Evolutionary conservation across 2,888 invertebrate species (phyloP).

Genomic region (Hydriomena furcata): DNA sequence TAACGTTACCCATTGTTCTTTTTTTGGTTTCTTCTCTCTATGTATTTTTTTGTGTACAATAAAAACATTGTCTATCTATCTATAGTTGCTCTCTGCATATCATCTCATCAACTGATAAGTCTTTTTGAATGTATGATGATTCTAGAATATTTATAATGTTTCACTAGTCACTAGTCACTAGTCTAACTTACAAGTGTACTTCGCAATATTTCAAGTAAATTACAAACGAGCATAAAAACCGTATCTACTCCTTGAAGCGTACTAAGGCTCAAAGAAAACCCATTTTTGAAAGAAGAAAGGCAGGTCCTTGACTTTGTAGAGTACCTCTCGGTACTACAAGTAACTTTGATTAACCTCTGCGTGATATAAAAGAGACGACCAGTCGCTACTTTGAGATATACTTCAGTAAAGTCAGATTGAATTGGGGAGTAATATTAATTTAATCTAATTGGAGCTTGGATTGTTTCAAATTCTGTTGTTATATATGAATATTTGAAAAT

Average conservation of each 20-base stretch:
- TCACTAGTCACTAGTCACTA: no score
- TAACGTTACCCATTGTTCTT: no score
- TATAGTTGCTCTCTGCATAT: no score
- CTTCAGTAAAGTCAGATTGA: slow-evolving; percentile 1
- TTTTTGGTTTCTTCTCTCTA: no score
- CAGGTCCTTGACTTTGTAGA: slow-evolving; percentile 3
- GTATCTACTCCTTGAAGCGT: slow-evolving; percentile 4
- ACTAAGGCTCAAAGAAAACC: slow-evolving; percentile 15
- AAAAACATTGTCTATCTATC: no score
- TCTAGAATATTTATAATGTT: no score
- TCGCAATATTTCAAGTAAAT: slow-evolving; percentile 4
- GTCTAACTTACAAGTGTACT: no score
- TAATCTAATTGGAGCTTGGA: background rate
- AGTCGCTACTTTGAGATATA: background rate
- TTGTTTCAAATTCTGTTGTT: background rate
- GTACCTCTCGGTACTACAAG: slow-evolving; percentile 10
- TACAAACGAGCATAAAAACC: slow-evolving; percentile 5
- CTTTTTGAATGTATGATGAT: no score
- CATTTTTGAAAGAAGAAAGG: slow-evolving; percentile 19
- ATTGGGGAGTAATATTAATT: slow-evolving; percentile 1
- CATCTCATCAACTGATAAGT: no score
- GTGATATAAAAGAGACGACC: slow-evolving; percentile 4
- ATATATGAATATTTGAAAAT: background rate
- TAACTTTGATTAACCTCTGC: slow-evolving; percentile 14
- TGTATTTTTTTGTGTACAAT: no score